These are phyloP conservation scores for Idris sp. DNA, from an alignment of 1,140 invertebrate species.

Conservation along the genomic window DNA sequence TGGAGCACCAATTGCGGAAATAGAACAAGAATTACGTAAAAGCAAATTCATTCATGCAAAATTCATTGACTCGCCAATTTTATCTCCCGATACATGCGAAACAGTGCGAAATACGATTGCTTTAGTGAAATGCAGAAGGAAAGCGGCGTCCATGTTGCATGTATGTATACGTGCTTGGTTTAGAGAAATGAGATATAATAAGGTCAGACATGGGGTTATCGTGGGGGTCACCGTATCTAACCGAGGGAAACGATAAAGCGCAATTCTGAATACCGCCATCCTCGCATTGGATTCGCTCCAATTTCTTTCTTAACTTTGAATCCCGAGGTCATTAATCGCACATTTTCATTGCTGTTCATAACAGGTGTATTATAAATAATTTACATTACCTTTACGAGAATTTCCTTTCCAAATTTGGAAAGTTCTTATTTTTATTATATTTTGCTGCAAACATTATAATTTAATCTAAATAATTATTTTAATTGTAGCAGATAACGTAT, in stretches of 20 bases:
- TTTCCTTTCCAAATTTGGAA: too few relatives aligned
- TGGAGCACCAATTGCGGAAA: conserved; percentile 2
- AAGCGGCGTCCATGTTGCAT: conserved; percentile 17
- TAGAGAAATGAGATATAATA: conserved; percentile 71
- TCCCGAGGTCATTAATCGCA: conserved; percentile 10
- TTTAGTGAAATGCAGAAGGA: conserved; percentile 42
- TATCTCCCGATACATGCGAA: conserved; percentile 33
- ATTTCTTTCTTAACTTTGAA: conserved; percentile 38
- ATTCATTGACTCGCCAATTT: conserved; percentile 65
- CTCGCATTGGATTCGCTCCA: conserved; percentile 59
- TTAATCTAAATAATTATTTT: too few relatives aligned
- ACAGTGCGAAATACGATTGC: conserved; percentile 16
- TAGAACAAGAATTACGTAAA: conserved; percentile 3
- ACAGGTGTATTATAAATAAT: conserved; percentile 9
- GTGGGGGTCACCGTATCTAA: conserved; percentile 66
- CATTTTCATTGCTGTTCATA: conserved; percentile 8
- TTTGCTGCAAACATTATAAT: too few relatives aligned
- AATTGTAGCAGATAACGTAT: too few relatives aligned
- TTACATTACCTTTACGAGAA: too few relatives aligned
- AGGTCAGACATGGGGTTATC: conserved; percentile 73
- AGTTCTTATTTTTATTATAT: too few relatives aligned
- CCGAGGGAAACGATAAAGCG: conserved; percentile 68
- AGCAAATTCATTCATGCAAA: conserved; percentile 62
- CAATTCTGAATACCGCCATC: conserved; percentile 51
- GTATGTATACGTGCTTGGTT: conserved; percentile 41